phyloP scores from a whole-genome alignment of 2,113 vertebrate genomes.

The Brachyistius frenatus region DNA sequence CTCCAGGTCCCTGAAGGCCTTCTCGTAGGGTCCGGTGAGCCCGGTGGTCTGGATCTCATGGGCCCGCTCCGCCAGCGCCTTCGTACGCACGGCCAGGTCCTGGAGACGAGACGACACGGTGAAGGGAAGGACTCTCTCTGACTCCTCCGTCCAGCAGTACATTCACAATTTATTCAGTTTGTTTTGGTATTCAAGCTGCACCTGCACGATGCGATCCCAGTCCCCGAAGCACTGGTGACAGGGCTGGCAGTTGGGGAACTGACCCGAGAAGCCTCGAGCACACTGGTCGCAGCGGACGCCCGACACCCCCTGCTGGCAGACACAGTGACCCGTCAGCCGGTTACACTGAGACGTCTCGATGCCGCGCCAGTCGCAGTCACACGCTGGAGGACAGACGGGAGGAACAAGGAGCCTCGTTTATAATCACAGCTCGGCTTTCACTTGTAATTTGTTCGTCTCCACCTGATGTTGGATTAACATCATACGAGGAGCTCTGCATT shows the following conservation, averaged over 20 bases:
- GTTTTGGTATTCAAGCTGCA: conserved; percentile 1
- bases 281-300: conserved; percentile 97
- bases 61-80: conserved; percentile 83
- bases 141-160: no score
- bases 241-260: conserved; percentile 92
- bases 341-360: conserved; percentile 92
- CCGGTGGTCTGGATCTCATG: conserved; percentile 91
- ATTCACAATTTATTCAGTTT: no score
- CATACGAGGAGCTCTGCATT: no score
- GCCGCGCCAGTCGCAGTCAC: conserved; percentile 93
- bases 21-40: conserved; percentile 88
- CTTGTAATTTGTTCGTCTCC: no score
- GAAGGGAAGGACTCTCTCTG: no score
- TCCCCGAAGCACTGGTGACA: conserved; percentile 98
- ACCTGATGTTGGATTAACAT: no score
- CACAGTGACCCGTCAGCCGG: conserved; percentile 90
- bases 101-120: conserved; percentile 58
- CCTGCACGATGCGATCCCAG: conserved; percentile 96
- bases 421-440: no score
- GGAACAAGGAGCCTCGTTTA: background rate
- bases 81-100: conserved; percentile 89
- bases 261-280: conserved; percentile 92
- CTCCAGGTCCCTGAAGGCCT: conserved; percentile 88
- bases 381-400: conserved; percentile 82
- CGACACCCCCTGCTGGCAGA: conserved; percentile 91